phyloP scores from a whole-genome alignment of 2,888 invertebrate genomes.

The Drosophila bunnanda region DNA sequence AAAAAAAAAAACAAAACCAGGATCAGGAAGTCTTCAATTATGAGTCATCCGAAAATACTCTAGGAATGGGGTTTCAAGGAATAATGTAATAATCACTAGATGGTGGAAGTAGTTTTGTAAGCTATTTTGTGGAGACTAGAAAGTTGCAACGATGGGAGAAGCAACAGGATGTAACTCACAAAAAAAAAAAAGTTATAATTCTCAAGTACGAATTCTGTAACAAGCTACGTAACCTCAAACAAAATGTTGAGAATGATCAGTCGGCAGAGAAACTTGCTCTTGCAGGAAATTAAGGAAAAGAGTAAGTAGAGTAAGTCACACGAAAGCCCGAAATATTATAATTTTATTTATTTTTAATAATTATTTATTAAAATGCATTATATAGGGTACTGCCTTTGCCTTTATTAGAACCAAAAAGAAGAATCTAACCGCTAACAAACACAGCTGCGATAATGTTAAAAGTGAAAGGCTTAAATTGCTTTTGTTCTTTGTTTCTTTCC shows the following conservation, averaged over 20 bases:
- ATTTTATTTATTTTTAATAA: too few relatives aligned
- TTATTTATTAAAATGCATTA: background rate
- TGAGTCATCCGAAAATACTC: conserved; percentile 12
- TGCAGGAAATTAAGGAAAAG: too few relatives aligned
- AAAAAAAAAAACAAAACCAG: conserved; percentile 10
- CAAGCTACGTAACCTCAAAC: too few relatives aligned
- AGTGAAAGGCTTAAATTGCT: conserved; percentile 37
- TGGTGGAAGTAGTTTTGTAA: background rate
- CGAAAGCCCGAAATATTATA: too few relatives aligned
- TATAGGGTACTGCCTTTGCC: background rate
- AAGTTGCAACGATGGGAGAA: background rate
- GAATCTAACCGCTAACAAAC: conserved; percentile 2
- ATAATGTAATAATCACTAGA: background rate
- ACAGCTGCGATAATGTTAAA: conserved; percentile 23
- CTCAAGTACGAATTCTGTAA: background rate
- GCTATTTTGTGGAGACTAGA: background rate
- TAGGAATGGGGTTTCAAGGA: background rate
- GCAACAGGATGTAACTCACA: background rate
- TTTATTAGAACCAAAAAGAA: conserved; percentile 7
- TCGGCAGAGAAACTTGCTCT: background rate
- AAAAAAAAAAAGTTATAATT: background rate
- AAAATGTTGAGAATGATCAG: background rate
- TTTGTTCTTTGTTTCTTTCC: conserved; percentile 28
- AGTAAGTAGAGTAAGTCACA: too few relatives aligned
- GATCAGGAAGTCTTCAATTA: conserved; percentile 1